These are phyloP conservation scores for Empis stercorea DNA, from an alignment of 2,888 invertebrate genomes.

Conservation along the genomic window DNA sequence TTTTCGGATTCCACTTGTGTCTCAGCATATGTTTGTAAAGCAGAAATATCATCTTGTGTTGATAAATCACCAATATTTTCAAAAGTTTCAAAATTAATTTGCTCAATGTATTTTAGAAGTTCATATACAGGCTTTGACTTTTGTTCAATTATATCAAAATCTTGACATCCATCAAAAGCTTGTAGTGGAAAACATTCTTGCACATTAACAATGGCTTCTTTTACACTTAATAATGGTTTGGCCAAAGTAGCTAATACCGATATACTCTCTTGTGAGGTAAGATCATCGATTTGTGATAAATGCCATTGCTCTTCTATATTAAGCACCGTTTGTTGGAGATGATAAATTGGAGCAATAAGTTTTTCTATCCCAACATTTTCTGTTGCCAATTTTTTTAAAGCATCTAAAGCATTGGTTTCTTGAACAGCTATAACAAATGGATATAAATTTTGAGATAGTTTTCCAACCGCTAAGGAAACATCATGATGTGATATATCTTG, in stretches of 20 bases:
- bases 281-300: slow-evolving; percentile 18
- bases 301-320: slow-evolving; percentile 29
- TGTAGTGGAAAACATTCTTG: slow-evolving; percentile 17
- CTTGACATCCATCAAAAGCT: slow-evolving; percentile 16
- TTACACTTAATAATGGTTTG: slow-evolving; percentile 18
- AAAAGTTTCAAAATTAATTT: slow-evolving; percentile 25
- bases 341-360: slow-evolving; percentile 27
- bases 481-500: slow-evolving; percentile 14
- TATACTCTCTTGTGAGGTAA: slow-evolving; percentile 15
- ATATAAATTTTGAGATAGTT: slow-evolving; percentile 18
- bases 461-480: slow-evolving; percentile 13
- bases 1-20: slow-evolving; percentile 9
- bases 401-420: slow-evolving; percentile 20
- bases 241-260: slow-evolving; percentile 16
- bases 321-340: slow-evolving; percentile 27
- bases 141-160: slow-evolving; percentile 16
- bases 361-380: slow-evolving; percentile 13
- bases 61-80: slow-evolving; percentile 43
- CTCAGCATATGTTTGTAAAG: slow-evolving; percentile 43
- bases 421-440: slow-evolving; percentile 20
- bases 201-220: slow-evolving; percentile 20
- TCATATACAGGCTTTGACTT: slow-evolving; percentile 18
- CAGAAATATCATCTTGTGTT: slow-evolving; percentile 44
- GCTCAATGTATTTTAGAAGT: slow-evolving; percentile 24
- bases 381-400: slow-evolving; percentile 18